Evolutionary conservation across 2,888 invertebrate species (phyloP).

Genomic region (Helleia helle): DNA sequence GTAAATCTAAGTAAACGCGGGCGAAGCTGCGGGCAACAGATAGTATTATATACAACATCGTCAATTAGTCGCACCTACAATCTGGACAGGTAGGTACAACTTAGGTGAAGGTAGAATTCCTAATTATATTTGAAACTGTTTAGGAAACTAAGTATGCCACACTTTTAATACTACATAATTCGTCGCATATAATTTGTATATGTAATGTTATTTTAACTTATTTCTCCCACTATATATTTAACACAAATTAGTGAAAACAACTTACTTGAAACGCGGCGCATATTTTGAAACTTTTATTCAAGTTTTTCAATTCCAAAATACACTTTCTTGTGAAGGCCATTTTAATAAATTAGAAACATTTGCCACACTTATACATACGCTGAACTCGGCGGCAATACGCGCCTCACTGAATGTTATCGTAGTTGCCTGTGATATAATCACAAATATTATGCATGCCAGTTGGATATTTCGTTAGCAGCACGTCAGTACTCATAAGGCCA

Average conservation of each 20-base stretch:
- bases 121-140: no score
- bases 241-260: slow-evolving; percentile 19
- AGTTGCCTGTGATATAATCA: slow-evolving; percentile 28
- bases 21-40: no score
- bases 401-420: slow-evolving; percentile 44
- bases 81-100: no score
- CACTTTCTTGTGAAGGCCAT: slow-evolving; percentile 55
- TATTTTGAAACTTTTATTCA: slow-evolving; percentile 38
- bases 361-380: neutral
- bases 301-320: slow-evolving; percentile 38
- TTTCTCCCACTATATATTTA: neutral
- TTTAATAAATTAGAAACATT: slow-evolving; percentile 11
- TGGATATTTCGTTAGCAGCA: slow-evolving; percentile 27
- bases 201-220: slow-evolving; percentile 10
- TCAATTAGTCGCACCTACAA: no score
- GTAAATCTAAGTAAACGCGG: no score
- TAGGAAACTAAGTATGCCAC: no score
- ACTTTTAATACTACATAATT: no score
- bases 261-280: slow-evolving; percentile 41
- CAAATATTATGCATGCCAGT: slow-evolving; percentile 34
- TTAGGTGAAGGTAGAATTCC: no score
- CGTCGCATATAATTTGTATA: no score
- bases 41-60: no score
- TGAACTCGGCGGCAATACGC: slow-evolving; percentile 14
- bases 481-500: slow-evolving; percentile 32